Evolutionary conservation across 1,140 invertebrate species (phyloP), one percentile per base, ranked within the genome.

Genomic region (Pogonus chalceus): DNA sequence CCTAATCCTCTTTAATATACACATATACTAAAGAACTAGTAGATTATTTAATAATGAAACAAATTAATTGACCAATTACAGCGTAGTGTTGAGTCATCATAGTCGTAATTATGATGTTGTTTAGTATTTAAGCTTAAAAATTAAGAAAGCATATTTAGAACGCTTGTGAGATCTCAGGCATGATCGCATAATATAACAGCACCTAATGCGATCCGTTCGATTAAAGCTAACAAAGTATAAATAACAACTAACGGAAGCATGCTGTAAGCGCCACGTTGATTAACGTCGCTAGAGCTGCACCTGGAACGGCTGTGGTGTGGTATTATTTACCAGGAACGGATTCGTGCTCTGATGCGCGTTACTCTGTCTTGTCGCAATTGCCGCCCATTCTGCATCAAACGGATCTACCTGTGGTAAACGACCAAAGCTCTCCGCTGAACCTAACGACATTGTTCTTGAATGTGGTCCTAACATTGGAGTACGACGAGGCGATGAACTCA

Each of bases 311-410:
- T 80, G 79, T 18, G 77, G 78, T 43, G 75, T 66, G 16, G 73
- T 70, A 51, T 70, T 65, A 62, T 69, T 69, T 72, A 52, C 69
- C 71, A 77, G 68, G 59, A 77, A 77, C 22, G 75, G 75, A 69
- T 77, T 77, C 51, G 75, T 77, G 57, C 66, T 72, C 55, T 68
- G 67, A 53, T 58, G 48, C 49, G 58, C 43, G 20, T 62, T 59
- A 16, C 58, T 62, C 59, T 63, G 62, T 59, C 62, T 52, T 47
- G 64, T 60, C 35, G 62, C 52, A 57, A 69, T 49, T 20, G 83
- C 83, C 1, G 84, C 87, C 89, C 90, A 92, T 62, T 90, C 89
- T 3, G 87, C 87, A 68, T 92, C 87, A 64, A 92, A 92, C 0
- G 89, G 89, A 74, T 93, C 89, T 49, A 58, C 68, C 57, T 56